Base-by-base conservation (phyloP, 2,888 invertebrate species). In the Timema podura region DNA sequence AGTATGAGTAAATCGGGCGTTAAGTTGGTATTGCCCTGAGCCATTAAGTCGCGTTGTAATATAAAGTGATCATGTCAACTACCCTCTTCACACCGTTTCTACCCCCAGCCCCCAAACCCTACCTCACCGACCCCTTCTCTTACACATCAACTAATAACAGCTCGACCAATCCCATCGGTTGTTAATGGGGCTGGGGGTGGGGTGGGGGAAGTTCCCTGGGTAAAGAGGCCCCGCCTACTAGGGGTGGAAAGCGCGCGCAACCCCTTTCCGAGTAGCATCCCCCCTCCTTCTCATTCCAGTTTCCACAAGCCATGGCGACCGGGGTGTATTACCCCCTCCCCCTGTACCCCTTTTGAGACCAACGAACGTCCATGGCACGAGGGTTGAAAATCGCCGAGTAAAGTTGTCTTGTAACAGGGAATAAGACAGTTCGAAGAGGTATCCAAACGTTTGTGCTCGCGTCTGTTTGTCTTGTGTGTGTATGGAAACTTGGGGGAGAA, bases 21-120 rank as follows among this genome's bases (percentile, higher is more conserved):
- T 57, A 57, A 57, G 57, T 57, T 57, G 15, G 15, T 57, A 57
- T 57, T 57, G 15, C 57, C 57, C 57, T 7, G 61, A 61, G 61
- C 61, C 61, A 45, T 44, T 61, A 61, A 61, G 45, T 61, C 44
- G 44, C 44, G 61, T 61, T 61, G 61, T 61, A 61, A 61, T 61
- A 61, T 61, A 61, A 61, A 61, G 61, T 61, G 61, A 61, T 61
- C 61, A 61, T 44, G 61, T 61, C 61, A 13, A 61, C 61, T 30
- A 30, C 15, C 44, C 61, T 61, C 61, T 61, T 61, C 61, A 45
- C 61, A 16, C 61, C 61, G 44, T 61, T n/a, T 61, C 61, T 45
- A 13, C 44, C 61, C 44, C 44, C 61, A 45, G 30, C 30, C 30
- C 1, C 1, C 30, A 30, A 30, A 30, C 30, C 30, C 30, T 30